Conservation (phyloP, 2,888 invertebrate genomes). For the Nomada ferruginata region DNA sequence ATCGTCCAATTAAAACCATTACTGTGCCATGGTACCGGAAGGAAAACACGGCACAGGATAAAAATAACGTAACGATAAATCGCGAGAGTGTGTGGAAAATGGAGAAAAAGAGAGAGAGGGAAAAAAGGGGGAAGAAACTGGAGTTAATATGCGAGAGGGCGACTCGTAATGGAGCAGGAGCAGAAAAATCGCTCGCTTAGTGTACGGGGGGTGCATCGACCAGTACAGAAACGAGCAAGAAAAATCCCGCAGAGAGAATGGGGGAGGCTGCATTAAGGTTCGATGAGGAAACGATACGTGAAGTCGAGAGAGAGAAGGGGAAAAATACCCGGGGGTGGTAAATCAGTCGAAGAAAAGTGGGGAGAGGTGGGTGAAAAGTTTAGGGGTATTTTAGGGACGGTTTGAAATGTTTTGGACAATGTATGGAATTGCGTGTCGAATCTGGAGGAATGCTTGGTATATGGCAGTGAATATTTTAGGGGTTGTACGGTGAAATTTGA, state of each 20-base stretch:
- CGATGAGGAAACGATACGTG: not conserved
- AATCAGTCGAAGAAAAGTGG: not conserved
- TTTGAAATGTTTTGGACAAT: too few relatives aligned
- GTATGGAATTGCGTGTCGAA: not conserved
- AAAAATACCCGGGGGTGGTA: too few relatives aligned
- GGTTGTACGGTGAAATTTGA: too few relatives aligned
- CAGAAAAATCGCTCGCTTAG: constrained; percentile 1
- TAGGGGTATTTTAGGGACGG: too few relatives aligned
- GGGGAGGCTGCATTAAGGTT: not conserved
- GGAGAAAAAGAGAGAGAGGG: too few relatives aligned
- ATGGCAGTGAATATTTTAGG: too few relatives aligned
- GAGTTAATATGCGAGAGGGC: constrained; percentile 2
- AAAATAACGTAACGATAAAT: constrained; percentile 10
- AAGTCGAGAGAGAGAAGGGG: not conserved
- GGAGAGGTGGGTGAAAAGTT: too few relatives aligned
- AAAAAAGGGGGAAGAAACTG: not conserved
- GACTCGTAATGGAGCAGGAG: not conserved
- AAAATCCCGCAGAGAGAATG: not conserved
- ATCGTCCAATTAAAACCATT: constrained; percentile 37
- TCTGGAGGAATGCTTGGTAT: not conserved
- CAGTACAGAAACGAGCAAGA: not conserved
- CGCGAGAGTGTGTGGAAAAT: not conserved
- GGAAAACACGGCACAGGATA: constrained; percentile 22
- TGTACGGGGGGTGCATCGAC: not conserved
- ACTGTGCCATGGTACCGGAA: constrained; percentile 20